Evolutionary conservation across 1,140 invertebrate species (phyloP), one percentile per base, ranked within the genome.

Genomic region (Muscidifurax raptorellus): DNA sequence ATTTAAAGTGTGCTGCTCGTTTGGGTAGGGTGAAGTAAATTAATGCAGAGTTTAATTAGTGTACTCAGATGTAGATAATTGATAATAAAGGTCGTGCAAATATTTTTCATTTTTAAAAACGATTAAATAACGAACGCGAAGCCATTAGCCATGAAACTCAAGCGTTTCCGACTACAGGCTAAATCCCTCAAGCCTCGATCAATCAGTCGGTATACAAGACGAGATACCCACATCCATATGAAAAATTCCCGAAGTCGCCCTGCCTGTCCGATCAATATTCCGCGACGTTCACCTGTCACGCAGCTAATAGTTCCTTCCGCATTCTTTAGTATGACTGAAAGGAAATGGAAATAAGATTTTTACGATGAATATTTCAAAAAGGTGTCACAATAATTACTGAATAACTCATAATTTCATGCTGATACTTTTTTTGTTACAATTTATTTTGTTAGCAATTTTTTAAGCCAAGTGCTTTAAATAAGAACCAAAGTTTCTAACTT

Each of bases 231-330:
- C 36, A 75, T 69, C 25, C 25, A 75, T 28, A 47, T 36, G 32
- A 75, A 75, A 75, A 75, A 75, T 75, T 75, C 40, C 18, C 22
- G n/a, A 75, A 75, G 36, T 75, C 72, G 36, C 10, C 9, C 25
- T n/a, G 15, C 18, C 10, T 5, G 32, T 22, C n/a, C 72, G n/a
- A 75, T 75, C 72, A 75, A 75, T 75, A 47, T 44, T 47, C n/a
- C 36, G 9, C 12, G 36, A 47, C 10, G 1, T 9, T 32, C 15
- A 32, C 27, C 13, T 72, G 69, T 75, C 40, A 47, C 15, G 40
- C 2, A 25, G 9, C 25, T 4, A 71, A 28, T 67, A 12, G 1
- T 67, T 25, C 13, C 44, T 47, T 47, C 44, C 15, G 44, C 44
- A 13, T 47, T 47, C 44, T 47, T 18, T 47, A 0, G 44, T 9